These are phyloP conservation scores for Iphiclides podalirius DNA, from an alignment of 2,888 invertebrate genomes.

Conservation along the genomic window DNA sequence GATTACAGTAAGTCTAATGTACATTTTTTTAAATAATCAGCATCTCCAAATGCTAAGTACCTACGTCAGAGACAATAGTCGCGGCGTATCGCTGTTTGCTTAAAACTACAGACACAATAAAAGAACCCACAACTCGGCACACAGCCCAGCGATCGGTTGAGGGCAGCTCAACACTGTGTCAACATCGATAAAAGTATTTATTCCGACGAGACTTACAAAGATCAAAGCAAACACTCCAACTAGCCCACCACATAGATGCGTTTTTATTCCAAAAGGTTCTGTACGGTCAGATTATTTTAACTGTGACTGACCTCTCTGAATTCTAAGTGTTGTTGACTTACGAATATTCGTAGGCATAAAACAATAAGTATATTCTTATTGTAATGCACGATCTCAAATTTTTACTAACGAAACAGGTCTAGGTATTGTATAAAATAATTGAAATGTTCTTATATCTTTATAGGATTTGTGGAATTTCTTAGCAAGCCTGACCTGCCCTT, in stretches of 20 bases:
- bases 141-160: constrained; percentile 51
- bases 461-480: no score
- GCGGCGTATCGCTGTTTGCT: constrained; percentile 44
- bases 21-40: no score
- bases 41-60: no score
- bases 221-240: constrained; percentile 64
- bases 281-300: constrained; percentile 16
- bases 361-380: no score
- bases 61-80: constrained; percentile 35
- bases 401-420: no score
- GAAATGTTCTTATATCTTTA: no score
- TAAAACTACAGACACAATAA: constrained; percentile 45
- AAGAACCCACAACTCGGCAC: constrained; percentile 45
- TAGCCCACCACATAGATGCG: constrained; percentile 56
- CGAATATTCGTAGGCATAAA: background rate
- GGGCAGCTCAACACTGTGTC: constrained; percentile 68
- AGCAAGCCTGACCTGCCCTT: no score
- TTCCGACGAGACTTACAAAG: constrained; percentile 68
- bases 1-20: no score
- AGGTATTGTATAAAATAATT: no score
- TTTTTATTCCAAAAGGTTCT: constrained; percentile 47
- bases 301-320: constrained; percentile 25
- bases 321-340: background rate
- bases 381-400: no score
- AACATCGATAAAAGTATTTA: constrained; percentile 77